Evolutionary conservation across 2,113 vertebrate species (phyloP), one percentile per base, ranked within the genome.

Genomic region (Anguilla japonica): DNA sequence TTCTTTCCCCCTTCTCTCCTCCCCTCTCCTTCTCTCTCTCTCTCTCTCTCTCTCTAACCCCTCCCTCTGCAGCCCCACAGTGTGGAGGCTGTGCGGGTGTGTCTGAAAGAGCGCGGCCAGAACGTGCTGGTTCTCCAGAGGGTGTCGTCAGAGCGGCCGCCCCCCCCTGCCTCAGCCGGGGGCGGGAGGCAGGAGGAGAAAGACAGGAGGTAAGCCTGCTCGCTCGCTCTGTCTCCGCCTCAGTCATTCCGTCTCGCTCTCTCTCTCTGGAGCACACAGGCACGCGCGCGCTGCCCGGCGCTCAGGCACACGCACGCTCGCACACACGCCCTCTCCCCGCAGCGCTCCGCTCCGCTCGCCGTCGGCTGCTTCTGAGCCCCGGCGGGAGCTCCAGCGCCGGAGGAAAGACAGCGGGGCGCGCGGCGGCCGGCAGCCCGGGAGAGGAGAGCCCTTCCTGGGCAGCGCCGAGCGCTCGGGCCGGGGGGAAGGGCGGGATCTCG

Each of bases 41-140:
- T 88, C 75, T 79, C 40, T 85, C 67, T 79, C 78, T 26, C 34
- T 14, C 78, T 60, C 83, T 41, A 18, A 83, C 75, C n/a, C 88
- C 80, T 39, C 71, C 81, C 84, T 41, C 88, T 83, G 85, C 91
- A 92, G 93, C 87, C 90, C 93, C 96, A 91, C 92, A 95, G 96
- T 95, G 97, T 96, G 92, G 97, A 97, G 93, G 96, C 95, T 92
- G 93, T 93, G 83, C 95, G 94, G 0, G 88, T 96, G 89, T 94
- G 95, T 94, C 91, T 96, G 89, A 95, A 93, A 90, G 97, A 97
- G 94, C 92, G 95, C 88, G 96, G 96, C 95, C 95, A 89, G 91
- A 94, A 94, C 57, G 96, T 97, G 90, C 95, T 98, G 92, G 95
- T 97, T 92, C 95, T 98, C 95, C 97, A 95, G 96, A 97, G 95